These are phyloP conservation scores for Peucedramus taeniatus DNA, from an alignment of 2,113 vertebrate species.

Conservation along the genomic window DNA sequence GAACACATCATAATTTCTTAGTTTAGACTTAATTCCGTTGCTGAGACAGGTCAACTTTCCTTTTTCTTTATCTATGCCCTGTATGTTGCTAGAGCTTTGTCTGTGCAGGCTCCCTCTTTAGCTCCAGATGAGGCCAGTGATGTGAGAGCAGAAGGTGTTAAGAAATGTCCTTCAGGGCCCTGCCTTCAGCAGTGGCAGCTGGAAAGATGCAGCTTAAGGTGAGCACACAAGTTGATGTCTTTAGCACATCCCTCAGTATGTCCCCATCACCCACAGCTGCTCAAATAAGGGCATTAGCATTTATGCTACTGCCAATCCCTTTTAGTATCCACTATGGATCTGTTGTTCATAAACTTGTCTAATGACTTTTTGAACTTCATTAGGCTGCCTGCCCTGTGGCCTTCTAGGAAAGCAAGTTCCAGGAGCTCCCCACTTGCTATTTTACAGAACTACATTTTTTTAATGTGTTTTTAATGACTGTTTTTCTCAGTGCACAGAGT, in stretches of 20 bases:
- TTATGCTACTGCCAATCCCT: neutral
- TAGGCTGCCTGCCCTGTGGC: neutral
- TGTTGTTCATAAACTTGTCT: neutral
- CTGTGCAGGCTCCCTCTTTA: neutral
- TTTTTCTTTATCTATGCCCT: neutral
- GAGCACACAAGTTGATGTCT: neutral
- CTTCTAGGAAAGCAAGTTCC: neutral
- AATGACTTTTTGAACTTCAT: neutral
- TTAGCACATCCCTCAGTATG: fast-evolving
- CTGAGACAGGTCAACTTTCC: neutral
- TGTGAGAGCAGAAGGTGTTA: neutral
- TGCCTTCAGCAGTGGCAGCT: neutral
- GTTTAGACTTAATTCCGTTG: neutral
- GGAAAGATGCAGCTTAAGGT: neutral
- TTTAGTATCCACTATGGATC: neutral
- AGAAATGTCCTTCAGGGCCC: neutral
- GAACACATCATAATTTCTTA: neutral
- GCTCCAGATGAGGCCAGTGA: neutral
- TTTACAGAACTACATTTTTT: neutral
- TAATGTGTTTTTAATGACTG: neutral
- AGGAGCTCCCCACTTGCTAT: neutral
- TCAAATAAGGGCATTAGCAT: neutral
- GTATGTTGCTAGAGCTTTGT: neutral
- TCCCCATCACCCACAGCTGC: neutral
- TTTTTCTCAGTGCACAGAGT: neutral